phyloP scores from a whole-genome alignment of 1,140 invertebrate genomes.

The Hypsibius dujardini region DNA sequence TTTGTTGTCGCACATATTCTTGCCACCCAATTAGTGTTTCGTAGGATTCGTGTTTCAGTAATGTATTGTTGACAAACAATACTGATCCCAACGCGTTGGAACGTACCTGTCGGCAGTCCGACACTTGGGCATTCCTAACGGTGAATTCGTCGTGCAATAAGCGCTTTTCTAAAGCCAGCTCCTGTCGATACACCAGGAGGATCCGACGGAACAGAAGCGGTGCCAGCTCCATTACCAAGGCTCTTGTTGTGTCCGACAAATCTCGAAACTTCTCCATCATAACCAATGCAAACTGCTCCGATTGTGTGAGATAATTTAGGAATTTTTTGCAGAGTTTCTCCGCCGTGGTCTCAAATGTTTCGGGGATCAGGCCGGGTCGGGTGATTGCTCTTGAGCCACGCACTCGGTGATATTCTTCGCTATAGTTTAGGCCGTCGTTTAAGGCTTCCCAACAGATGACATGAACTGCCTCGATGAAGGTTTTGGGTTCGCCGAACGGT shows the following conservation, averaged over 20 bases:
- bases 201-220: background rate
- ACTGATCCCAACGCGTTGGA: background rate
- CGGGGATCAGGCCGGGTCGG: background rate
- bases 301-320: background rate
- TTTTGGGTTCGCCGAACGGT: background rate
- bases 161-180: background rate
- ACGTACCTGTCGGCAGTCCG: background rate
- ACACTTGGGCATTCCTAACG: background rate
- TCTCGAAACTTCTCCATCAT: background rate
- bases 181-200: background rate
- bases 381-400: background rate
- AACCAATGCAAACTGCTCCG: background rate
- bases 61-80: background rate
- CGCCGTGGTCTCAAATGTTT: background rate
- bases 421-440: background rate
- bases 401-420: background rate
- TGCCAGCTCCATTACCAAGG: background rate
- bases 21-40: background rate
- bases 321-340: conserved; percentile 10
- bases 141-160: background rate
- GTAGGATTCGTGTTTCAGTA: background rate
- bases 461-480: background rate
- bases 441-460: background rate
- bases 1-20: background rate
- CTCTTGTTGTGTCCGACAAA: background rate